Conservation (phyloP, 2,113 vertebrate species). For the Oreocharis arfaki region DNA sequence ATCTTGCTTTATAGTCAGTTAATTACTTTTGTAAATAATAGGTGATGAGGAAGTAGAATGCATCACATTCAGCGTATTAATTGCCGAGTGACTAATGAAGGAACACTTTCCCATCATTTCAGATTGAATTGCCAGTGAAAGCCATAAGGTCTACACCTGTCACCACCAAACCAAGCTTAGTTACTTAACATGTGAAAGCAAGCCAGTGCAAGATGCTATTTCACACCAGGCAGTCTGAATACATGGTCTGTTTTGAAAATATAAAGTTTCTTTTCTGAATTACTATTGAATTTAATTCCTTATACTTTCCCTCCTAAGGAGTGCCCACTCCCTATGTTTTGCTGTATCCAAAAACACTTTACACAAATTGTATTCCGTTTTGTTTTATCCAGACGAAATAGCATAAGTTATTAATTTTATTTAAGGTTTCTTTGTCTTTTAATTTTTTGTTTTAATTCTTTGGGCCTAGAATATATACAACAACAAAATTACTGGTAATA, state of each 20-base stretch:
- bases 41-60: not conserved
- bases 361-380: conserved; percentile 11
- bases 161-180: conserved; percentile 34
- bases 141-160: conserved; percentile 57
- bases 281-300: not conserved
- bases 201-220: conserved; percentile 1
- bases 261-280: conserved; percentile 17
- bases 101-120: not conserved
- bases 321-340: not conserved
- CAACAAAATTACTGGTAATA: conserved; percentile 60
- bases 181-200: conserved; percentile 40
- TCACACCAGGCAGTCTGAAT: conserved; percentile 44
- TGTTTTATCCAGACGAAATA: conserved; percentile 40
- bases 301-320: not conserved
- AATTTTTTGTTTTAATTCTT: not conserved
- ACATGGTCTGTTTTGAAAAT: not conserved
- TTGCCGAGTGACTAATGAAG: not conserved
- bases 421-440: conserved; percentile 21
- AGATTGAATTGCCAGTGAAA: not conserved
- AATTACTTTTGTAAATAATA: not conserved
- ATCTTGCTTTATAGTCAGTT: not conserved
- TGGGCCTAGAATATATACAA: not conserved
- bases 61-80: not conserved
- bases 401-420: conserved; percentile 32
- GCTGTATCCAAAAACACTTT: not conserved